Evolutionary conservation across 2,888 invertebrate genomes (phyloP).

Genomic region (Halocaridina rubra): DNA sequence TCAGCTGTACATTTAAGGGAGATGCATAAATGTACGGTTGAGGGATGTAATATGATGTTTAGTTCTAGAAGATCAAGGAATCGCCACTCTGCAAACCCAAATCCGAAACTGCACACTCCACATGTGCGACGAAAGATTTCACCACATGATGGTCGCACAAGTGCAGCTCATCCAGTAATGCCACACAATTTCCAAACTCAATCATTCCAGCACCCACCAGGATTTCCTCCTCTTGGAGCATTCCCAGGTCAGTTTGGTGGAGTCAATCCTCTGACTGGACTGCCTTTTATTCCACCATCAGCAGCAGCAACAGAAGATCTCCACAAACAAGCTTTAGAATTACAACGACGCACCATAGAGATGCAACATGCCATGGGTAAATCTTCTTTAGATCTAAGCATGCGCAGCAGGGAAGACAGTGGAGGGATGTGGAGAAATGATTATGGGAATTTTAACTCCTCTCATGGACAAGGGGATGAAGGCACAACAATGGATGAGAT

Average conservation of each 20-base stretch:
- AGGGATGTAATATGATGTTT: conserved; percentile 99
- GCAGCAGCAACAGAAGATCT: conserved; percentile 56
- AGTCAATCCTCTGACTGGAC: conserved; percentile 71
- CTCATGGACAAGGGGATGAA: conserved; percentile 29
- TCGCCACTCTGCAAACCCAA: conserved; percentile 97
- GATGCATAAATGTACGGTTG: conserved; percentile 99
- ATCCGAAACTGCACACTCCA: conserved; percentile 96
- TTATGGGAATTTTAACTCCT: conserved; percentile 45
- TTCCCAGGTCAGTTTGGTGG: conserved; percentile 63
- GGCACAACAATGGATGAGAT: background rate
- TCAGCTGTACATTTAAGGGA: conserved; percentile 98
- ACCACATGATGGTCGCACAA: conserved; percentile 90
- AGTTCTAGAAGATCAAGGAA: conserved; percentile 95
- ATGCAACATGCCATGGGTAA: conserved; percentile 63
- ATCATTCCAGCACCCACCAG: conserved; percentile 59
- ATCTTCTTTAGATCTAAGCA: conserved; percentile 41
- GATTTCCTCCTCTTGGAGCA: conserved; percentile 56
- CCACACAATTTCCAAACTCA: conserved; percentile 74
- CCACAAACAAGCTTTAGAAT: conserved; percentile 62
- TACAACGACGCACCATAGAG: conserved; percentile 60
- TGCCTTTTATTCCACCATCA: conserved; percentile 72
- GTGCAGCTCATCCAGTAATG: conserved; percentile 80
- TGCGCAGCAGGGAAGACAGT: conserved; percentile 41
- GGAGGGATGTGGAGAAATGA: conserved; percentile 55
- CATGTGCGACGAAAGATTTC: conserved; percentile 93